Base-by-base conservation (phyloP, 2,888 invertebrate species). In the Bellardia bayeri region DNA sequence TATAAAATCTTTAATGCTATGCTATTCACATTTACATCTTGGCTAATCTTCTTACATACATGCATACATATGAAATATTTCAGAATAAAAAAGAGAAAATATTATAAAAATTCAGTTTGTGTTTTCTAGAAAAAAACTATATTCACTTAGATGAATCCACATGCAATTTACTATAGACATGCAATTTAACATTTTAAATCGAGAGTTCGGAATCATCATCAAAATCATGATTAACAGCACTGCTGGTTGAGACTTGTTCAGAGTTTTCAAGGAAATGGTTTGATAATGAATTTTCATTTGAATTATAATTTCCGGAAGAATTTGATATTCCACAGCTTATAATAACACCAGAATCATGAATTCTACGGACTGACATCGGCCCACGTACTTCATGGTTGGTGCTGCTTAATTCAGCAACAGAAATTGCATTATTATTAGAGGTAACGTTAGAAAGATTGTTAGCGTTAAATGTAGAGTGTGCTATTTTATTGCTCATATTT, bases 281-380 rank as follows among this genome's bases (percentile, higher is more conserved):
- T 13, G 45, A 45, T 13, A 13, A 37, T 0, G 42, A 61, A 33
- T 33, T 45, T 54, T 49, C 75, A 71, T 49, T 23, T 1, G 11
- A n/a, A 16, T 16, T 45, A 75, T 58, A 58, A 49, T 7, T 14
- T 3, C 1, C 7, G 40, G 82, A 78, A 16, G 33, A 14, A 16
- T 56, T 5, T 33, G 6, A 8, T 3, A 14, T 42, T 16, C 51
- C 82, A 13, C 16, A 30, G 51, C 58, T 82, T 8, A 87, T 16
- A n/a, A 83, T 86, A 2, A 89, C 68, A 45, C 89, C 89, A 54
- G 89, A 90, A 82, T 89, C 89, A 23, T 86, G 85, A 54, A 76
- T 54, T 33, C 71, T 64, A 54, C 83, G 83, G 7, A 13, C 14
- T 6, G 81, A 74, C 7, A 79, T 40, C 11, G 85, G 78, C 3